phyloP scores from a whole-genome alignment of 2,113 vertebrate species.

The Caranx melampygus region DNA sequence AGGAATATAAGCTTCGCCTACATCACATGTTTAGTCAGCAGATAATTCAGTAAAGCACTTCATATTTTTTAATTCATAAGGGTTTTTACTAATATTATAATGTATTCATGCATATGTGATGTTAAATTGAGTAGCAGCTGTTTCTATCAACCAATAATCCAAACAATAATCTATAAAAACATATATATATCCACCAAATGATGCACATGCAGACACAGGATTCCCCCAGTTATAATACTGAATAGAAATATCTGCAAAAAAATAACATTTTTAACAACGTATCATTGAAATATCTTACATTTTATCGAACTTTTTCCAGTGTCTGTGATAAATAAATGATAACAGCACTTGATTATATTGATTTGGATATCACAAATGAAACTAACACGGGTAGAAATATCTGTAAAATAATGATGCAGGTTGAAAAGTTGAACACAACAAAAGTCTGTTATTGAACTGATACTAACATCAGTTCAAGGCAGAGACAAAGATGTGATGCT shows the following conservation, averaged over 20 bases:
- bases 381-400: not conserved
- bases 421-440: too few species aligned
- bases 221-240: too few species aligned
- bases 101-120: not conserved
- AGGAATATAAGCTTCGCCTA: not conserved
- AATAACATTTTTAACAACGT: not conserved
- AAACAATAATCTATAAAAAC: not conserved
- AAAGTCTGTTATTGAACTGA: too few species aligned
- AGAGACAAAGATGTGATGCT: too few species aligned
- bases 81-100: not conserved
- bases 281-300: not conserved
- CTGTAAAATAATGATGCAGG: too few species aligned
- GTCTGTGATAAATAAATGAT: not conserved
- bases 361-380: not conserved
- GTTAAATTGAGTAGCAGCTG: not conserved
- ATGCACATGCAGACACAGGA: too few species aligned
- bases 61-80: too few species aligned
- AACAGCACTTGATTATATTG: too few species aligned
- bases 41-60: not conserved
- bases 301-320: not conserved
- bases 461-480: too few species aligned
- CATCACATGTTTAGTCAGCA: not conserved
- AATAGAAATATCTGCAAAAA: not conserved
- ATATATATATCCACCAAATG: not conserved
- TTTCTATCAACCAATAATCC: not conserved